Percentiles rank a stretch among this genome's conserved stretches.
Conservation (phyloP, 2,797 vertebrate species). For the Dipus sagitta region DNA sequence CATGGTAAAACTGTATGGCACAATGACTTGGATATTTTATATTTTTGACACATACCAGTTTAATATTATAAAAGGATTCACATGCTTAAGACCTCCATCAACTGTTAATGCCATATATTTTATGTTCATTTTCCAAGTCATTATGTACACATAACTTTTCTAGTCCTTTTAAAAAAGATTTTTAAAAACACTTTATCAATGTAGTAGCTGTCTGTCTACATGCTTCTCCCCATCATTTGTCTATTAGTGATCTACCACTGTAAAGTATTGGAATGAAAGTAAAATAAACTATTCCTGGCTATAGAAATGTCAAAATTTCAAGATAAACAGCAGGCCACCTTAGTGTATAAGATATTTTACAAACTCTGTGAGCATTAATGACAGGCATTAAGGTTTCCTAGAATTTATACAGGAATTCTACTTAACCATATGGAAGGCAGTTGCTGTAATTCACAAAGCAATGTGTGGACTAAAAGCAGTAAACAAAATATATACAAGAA, state of each 20-base stretch:
- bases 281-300: conserved; percentile 30
- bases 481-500: conserved; percentile 47
- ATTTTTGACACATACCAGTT: background rate
- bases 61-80: background rate
- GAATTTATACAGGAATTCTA: conserved; percentile 19
- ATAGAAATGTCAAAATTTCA: background rate
- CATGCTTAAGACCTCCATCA: background rate
- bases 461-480: conserved; percentile 41
- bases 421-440: conserved; percentile 25
- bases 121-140: background rate
- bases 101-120: background rate
- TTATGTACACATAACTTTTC: background rate
- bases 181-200: background rate
- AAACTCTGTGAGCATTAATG: conserved; percentile 4
- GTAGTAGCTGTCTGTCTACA: background rate
- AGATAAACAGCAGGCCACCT: background rate
- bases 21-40: background rate
- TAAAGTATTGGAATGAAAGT: background rate
- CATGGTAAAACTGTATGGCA: background rate
- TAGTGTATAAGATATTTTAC: background rate
- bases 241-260: background rate
- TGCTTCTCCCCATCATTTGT: too few relatives aligned
- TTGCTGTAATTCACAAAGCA: conserved; percentile 56
- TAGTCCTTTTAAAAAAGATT: background rate
- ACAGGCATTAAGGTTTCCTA: conserved; percentile 31